These are phyloP conservation scores for Netelia melanura DNA, from an alignment of 2,888 invertebrate genomes.

Conservation along the genomic window DNA sequence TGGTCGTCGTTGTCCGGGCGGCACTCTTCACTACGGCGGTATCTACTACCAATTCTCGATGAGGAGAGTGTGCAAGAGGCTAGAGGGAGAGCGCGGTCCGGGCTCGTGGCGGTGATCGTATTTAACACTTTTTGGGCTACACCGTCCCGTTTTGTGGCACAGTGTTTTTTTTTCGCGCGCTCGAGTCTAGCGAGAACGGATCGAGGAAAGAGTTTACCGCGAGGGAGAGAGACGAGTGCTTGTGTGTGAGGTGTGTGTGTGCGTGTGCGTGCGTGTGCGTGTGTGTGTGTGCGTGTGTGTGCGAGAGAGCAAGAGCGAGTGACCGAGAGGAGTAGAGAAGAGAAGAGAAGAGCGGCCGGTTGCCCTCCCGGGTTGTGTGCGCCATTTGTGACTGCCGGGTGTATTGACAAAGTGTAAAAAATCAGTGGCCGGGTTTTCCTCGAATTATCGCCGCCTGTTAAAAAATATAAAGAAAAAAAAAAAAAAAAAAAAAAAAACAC, in stretches of 20 bases:
- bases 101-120: slow-evolving; percentile 74
- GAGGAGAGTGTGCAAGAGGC: slow-evolving; percentile 73
- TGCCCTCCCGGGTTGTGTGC: slow-evolving; percentile 63
- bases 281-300: slow-evolving; percentile 7
- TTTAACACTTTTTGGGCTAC: slow-evolving; percentile 68
- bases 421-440: slow-evolving; percentile 53
- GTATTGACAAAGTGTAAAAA: slow-evolving; percentile 64
- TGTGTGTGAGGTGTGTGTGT: not conserved
- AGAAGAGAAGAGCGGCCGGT: slow-evolving; percentile 49
- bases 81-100: slow-evolving; percentile 73
- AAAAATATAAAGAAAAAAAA: slow-evolving; percentile 1
- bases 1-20: slow-evolving; percentile 51
- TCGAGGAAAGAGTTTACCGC: slow-evolving; percentile 1
- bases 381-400: slow-evolving; percentile 68
- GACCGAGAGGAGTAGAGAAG: slow-evolving; percentile 14
- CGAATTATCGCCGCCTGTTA: slow-evolving; percentile 37
- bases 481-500: slow-evolving; percentile 7
- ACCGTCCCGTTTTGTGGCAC: slow-evolving; percentile 66
- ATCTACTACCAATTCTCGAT: slow-evolving; percentile 72
- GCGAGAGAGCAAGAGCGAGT: slow-evolving; percentile 33
- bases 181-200: not conserved
- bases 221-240: slow-evolving; percentile 32
- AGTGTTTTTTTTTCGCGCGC: slow-evolving; percentile 41
- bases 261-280: slow-evolving; percentile 21
- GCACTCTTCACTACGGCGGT: slow-evolving; percentile 63